These are phyloP conservation scores for Martes martes DNA, from an alignment of 2,113 vertebrate species.

Conservation along the genomic window DNA sequence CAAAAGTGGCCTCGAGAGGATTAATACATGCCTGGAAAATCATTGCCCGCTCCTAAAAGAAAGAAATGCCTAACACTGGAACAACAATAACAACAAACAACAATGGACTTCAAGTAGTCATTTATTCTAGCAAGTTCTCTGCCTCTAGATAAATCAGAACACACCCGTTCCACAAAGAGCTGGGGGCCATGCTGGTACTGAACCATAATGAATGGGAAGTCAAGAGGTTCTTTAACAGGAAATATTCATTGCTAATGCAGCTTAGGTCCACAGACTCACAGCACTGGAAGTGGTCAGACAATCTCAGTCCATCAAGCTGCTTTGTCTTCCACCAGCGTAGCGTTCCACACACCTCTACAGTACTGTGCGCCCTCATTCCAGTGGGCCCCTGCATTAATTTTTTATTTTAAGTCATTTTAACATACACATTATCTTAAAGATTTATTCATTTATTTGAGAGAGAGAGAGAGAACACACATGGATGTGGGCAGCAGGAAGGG, in stretches of 20 bases:
- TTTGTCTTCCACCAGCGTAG: background rate
- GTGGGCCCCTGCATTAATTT: background rate
- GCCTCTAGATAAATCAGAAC: conserved; percentile 29
- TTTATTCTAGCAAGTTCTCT: conserved; percentile 1
- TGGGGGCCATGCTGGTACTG: background rate
- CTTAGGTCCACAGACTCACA: background rate
- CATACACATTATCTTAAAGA: background rate
- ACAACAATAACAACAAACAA: background rate
- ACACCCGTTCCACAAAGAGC: background rate
- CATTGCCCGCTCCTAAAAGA: background rate
- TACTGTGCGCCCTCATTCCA: background rate
- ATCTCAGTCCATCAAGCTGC: background rate
- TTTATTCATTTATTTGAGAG: background rate
- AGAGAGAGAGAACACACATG: background rate
- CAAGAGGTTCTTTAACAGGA: conserved; percentile 34
- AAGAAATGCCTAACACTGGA: background rate
- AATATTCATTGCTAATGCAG: background rate
- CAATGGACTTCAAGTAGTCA: background rate
- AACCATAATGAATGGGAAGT: conserved; percentile 19
- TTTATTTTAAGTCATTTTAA: background rate
- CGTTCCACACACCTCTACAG: background rate
- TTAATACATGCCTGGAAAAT: conserved; percentile 19
- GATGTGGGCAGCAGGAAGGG: background rate
- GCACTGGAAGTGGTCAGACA: background rate
- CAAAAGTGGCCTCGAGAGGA: background rate